Conservation (phyloP, 2,888 invertebrate species). For the Theretra japonica region DNA sequence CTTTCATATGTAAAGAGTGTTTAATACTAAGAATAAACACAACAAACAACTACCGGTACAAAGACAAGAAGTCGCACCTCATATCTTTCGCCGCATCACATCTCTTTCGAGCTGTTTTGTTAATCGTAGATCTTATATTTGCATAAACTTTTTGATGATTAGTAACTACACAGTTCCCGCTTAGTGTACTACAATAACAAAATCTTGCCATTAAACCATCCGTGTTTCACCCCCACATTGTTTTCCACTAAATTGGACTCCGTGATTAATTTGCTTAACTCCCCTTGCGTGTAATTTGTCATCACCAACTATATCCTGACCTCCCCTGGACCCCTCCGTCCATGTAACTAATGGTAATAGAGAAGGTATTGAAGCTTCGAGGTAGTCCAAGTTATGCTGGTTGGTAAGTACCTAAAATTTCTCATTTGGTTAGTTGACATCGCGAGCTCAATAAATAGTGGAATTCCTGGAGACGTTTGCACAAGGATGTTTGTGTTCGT, state of each 20-base stretch:
- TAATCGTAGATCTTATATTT: neutral
- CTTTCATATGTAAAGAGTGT: too few species aligned
- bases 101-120: neutral
- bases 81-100: too few species aligned
- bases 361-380: conserved; percentile 31
- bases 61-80: too few species aligned
- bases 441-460: conserved; percentile 70
- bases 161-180: neutral
- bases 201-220: conserved; percentile 55
- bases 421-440: conserved; percentile 78
- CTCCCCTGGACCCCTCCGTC: conserved; percentile 42
- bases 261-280: conserved; percentile 80
- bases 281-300: conserved; percentile 76
- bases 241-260: conserved; percentile 80
- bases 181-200: conserved; percentile 50
- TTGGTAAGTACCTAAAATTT: conserved; percentile 53
- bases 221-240: conserved; percentile 67
- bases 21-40: too few species aligned
- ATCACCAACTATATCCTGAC: conserved; percentile 57
- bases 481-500: conserved; percentile 56
- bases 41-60: too few species aligned
- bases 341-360: conserved; percentile 28
- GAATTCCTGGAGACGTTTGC: conserved; percentile 63
- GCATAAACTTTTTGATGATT: neutral
- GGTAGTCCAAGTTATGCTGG: conserved; percentile 50